Evolutionary conservation across 1,140 invertebrate genomes (phyloP).

Genomic region (Caenorhabditis inopinata): DNA sequence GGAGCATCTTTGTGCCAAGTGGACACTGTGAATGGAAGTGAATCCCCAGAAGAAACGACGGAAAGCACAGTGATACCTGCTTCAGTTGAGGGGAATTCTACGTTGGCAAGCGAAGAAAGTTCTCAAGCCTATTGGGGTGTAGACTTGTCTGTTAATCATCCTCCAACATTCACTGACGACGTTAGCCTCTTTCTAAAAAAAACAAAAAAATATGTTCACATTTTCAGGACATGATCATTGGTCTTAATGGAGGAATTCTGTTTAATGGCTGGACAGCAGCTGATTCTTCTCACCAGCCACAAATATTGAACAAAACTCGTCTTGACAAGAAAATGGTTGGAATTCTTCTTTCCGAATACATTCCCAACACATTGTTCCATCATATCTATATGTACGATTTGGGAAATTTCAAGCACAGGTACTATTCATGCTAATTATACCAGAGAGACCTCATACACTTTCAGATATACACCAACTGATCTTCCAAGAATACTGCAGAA

Average conservation of each 20-base stretch:
- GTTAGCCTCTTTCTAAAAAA: neutral
- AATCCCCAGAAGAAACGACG: neutral
- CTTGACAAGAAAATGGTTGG: slow-evolving; percentile 47
- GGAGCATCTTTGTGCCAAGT: slow-evolving; percentile 1
- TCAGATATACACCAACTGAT: neutral
- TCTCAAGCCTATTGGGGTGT: neutral
- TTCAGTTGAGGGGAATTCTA: neutral
- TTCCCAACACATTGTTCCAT: slow-evolving; percentile 48
- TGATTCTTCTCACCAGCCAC: neutral
- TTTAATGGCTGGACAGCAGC: slow-evolving; percentile 33
- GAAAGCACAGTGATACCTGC: neutral
- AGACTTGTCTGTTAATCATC: neutral
- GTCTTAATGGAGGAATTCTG: slow-evolving; percentile 33
- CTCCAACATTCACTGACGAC: slow-evolving; percentile 6
- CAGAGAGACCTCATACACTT: too few relatives aligned
- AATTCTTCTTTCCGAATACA: slow-evolving; percentile 46
- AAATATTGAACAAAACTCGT: slow-evolving; percentile 2
- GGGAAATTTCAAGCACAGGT: slow-evolving; percentile 43
- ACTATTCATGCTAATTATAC: too few relatives aligned
- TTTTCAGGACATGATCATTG: slow-evolving; percentile 35
- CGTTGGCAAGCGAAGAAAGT: neutral
- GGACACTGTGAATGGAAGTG: neutral
- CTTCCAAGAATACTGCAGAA: slow-evolving; percentile 43
- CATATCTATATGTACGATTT: slow-evolving; percentile 46
- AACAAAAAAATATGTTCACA: neutral